Evolutionary conservation across 2,888 invertebrate genomes (phyloP).

Genomic region (Drosophila siamana): DNA sequence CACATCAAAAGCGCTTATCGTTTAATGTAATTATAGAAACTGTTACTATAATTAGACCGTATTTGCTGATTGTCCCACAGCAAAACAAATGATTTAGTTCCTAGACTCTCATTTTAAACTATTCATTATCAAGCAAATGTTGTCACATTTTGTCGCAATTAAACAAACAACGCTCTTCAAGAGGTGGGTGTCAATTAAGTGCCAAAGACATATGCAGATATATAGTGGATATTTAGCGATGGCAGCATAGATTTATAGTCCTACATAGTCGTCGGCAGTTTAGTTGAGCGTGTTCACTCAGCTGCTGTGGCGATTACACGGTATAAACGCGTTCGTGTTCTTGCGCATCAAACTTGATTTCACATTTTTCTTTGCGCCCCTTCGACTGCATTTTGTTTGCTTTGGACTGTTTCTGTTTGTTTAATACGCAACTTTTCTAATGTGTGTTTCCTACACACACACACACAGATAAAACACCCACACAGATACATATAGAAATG

Average conservation of each 20-base stretch:
- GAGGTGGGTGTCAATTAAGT: not conserved
- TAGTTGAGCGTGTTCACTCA: too few species aligned
- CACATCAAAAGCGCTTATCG: too few species aligned
- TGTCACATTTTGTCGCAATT: not conserved
- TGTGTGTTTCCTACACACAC: constrained; percentile 12
- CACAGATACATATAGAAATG: constrained; percentile 33
- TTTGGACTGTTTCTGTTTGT: constrained; percentile 42
- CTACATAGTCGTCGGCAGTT: not conserved
- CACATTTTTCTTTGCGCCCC: constrained; percentile 20
- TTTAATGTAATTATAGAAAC: too few species aligned
- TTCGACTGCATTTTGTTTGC: constrained; percentile 37
- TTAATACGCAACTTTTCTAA: constrained; percentile 58
- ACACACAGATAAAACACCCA: not conserved
- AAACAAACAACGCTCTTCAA: not conserved
- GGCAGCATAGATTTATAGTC: not conserved
- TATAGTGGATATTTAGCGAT: not conserved
- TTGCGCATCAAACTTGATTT: not conserved
- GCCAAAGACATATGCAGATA: not conserved
- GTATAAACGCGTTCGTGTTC: not conserved
- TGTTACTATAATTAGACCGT: too few species aligned
- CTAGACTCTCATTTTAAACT: too few species aligned
- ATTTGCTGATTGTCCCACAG: too few species aligned
- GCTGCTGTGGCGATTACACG: not conserved
- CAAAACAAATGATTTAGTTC: too few species aligned
- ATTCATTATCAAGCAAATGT: too few species aligned